Base-by-base conservation (phyloP, 1,140 invertebrate genomes). In the Drosophila nannoptera region DNA sequence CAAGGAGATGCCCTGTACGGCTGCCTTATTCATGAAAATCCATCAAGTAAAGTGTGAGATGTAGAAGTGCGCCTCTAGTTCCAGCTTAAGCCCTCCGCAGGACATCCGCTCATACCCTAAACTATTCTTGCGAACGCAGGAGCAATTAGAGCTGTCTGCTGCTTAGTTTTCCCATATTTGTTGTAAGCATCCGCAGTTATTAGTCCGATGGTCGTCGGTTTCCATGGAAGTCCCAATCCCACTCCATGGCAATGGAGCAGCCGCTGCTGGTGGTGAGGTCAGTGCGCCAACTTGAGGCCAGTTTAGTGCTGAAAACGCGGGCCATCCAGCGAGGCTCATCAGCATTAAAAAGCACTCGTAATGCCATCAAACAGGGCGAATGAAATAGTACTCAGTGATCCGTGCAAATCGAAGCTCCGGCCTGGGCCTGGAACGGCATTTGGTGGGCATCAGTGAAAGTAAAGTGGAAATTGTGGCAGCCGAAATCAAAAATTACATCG, bases 391-490 rank as follows among this genome's bases (percentile, higher is more conserved):
- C 58, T 45, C 40, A 63, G 45, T 61, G 49, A 68, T 75, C 63
- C 50, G 64, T 72, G 67, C 64, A 66, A 73, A 64, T 55, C 62
- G 22, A 52, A 59, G 40, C 16, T 52, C 49, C 35, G 22, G 11
- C 50, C 12, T 53, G 35, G 14, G 14, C 16, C 16, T 43, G 14
- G 32, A 9, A 32, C 22, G 12, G 9, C 48, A 32, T 32, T 9
- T 32, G 60, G 69, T 59, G 32, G 16, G 49, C 32, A 33, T 45
- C 38, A 86, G 80, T 80, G 80, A 84, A 84, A 84, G 80, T 86
- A 70, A 67, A 42, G 65, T 64, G 63, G 73, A 75, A 66, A 73
- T 56, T 59, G 58, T 61, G 64, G 59, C 38, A 69, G 61, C 61
- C 45, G 46, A 69, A 60, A 63, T 73, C 48, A 58, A 69, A 69